Base-by-base conservation (phyloP, 2,113 vertebrate genomes). In the Cisticola juncidis region DNA sequence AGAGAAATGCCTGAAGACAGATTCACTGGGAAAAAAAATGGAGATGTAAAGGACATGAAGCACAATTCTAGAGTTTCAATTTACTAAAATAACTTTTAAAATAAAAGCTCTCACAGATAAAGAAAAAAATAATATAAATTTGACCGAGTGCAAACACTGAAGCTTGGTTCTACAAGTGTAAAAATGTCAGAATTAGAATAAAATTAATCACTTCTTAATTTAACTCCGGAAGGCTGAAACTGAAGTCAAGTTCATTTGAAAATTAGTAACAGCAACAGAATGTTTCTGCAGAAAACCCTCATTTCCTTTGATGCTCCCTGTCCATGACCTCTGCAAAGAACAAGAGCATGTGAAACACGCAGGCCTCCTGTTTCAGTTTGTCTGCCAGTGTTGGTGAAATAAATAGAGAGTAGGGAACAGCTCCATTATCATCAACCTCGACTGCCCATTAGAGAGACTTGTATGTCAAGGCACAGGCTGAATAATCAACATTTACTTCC, bases 281-380 rank as follows among this genome's bases (percentile, higher is more conserved):
- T 6, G 0, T 45, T 91, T 84, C 77, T 40, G 22, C 54, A 81
- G 44, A 88, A 64, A 11, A 1, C 3, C 5, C 13, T 19, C 1
- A 20, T 62, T 77, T 89, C 23, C 18, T 85, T 73, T 35, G 53
- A 53, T 20, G 24, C 9, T 71, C 21, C 42, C 23, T 62, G 25
- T 36, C 28, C 28, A 22, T 2, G 6, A 48, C 7, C 25, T 45
- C 62, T 14, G 3, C 29, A 82, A 79, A 50, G 83, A 86, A 33
- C 9, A 72, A 64, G 28, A 81, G 51, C 45, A 45, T 1, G 2
- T 26, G 25, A 64, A 79, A 69, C 16, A 58, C 0, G 0, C 9
- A 10, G 6, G 14, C 20, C 24, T 86, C 33, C 26, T 36, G 22
- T 35, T 70, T 40, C 33, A 26, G 26, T 84, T 48, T n/a, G 26